phyloP scores from a whole-genome alignment of 2,113 vertebrate species.

The Chlorodrepanis virens region DNA sequence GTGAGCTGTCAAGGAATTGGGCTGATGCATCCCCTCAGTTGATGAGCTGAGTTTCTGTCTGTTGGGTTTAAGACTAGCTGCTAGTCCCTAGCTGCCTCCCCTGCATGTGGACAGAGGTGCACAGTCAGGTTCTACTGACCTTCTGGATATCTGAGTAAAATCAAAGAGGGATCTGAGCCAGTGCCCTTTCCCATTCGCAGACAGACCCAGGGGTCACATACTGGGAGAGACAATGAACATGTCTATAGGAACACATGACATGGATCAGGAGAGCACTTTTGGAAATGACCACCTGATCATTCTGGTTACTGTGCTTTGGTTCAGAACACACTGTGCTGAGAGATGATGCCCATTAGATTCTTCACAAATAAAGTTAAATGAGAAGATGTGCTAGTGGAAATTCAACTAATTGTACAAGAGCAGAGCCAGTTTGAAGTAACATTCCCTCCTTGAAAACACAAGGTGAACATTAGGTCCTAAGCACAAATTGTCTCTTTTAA shows the following conservation, averaged over 20 bases:
- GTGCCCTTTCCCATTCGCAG: not conserved
- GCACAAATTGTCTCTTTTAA: not conserved
- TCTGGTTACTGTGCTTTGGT: not conserved
- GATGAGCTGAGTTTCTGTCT: not conserved
- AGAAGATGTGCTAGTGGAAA: not conserved
- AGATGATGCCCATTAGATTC: not conserved
- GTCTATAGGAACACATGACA: not conserved
- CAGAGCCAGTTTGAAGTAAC: not conserved
- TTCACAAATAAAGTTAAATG: not conserved
- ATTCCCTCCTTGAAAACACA: not conserved
- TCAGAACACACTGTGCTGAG: not conserved
- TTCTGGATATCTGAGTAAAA: not conserved
- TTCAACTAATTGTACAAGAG: not conserved
- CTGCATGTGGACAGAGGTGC: not conserved
- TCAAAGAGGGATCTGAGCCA: not conserved
- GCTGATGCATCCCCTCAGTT: not conserved
- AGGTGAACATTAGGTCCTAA: not conserved
- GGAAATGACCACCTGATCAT: not conserved
- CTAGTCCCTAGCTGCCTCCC: not conserved
- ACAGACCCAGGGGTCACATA: not conserved
- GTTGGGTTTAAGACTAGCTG: not conserved
- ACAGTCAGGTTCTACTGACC: not conserved
- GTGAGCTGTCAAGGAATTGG: not conserved
- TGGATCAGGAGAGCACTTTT: not conserved
- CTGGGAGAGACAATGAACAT: rapidly evolving